These are phyloP conservation scores for Salvelinus fontinalis DNA, from an alignment of 2,113 vertebrate species.

Conservation along the genomic window DNA sequence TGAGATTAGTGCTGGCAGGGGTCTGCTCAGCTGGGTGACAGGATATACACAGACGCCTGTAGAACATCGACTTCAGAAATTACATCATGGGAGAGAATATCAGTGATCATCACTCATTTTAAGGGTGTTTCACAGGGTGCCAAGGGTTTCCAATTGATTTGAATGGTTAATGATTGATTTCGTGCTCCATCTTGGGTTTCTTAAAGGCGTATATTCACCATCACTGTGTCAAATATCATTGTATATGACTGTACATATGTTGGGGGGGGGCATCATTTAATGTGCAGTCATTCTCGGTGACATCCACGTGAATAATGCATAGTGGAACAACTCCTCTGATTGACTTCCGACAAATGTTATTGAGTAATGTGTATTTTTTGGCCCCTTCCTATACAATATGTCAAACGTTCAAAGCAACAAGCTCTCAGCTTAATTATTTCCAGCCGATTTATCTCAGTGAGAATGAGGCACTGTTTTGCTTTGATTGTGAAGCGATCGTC, in stretches of 20 bases:
- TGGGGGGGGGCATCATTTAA: too few species aligned
- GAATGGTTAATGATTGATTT: background rate
- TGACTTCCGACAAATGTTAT: background rate
- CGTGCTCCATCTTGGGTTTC: background rate
- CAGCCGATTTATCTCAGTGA: slow-evolving; percentile 6
- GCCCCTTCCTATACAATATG: background rate
- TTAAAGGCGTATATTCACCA: background rate
- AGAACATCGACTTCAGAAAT: background rate
- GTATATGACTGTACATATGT: too few species aligned
- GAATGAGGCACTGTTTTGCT: slow-evolving; percentile 14
- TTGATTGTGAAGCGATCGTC: background rate
- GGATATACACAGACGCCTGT: background rate
- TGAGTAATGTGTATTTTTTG: background rate
- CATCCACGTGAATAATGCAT: background rate
- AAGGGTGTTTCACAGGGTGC: background rate
- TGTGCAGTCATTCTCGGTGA: too few species aligned
- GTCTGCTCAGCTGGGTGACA: background rate
- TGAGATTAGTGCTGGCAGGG: background rate
- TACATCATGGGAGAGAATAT: background rate
- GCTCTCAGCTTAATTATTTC: slow-evolving; percentile 4
- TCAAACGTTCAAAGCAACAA: slow-evolving; percentile 1
- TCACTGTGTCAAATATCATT: background rate
- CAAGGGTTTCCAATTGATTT: background rate
- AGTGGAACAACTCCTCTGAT: background rate
- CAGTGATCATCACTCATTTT: background rate